Evolutionary conservation across 2,888 invertebrate genomes (phyloP).

Genomic region (Aporophyla nigra): DNA sequence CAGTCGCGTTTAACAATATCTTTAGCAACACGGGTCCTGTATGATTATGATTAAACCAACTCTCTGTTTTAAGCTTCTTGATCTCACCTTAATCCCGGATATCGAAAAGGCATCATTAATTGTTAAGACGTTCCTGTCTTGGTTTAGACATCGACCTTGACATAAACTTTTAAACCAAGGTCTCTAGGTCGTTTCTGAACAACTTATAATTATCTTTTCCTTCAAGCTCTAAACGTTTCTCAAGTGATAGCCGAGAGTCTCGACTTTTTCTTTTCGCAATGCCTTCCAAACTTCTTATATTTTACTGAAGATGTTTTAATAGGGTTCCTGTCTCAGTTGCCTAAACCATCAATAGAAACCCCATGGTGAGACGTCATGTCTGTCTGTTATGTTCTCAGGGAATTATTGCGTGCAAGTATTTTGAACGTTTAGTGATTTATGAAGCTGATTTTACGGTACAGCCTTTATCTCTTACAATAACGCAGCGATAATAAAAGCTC

Average conservation of each 20-base stretch:
- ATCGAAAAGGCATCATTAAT: not conserved
- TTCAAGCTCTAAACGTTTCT: not conserved
- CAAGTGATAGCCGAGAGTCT: not conserved
- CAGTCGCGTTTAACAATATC: not conserved
- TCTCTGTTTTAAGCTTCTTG: not conserved
- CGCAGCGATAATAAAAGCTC: constrained; percentile 43
- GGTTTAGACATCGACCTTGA: not conserved
- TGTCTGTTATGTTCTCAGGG: not conserved
- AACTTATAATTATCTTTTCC: not conserved
- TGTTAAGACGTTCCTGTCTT: not conserved
- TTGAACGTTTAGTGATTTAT: constrained; percentile 19
- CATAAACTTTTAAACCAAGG: not conserved
- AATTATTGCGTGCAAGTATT: not conserved
- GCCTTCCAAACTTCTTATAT: not conserved
- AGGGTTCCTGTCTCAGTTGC: not conserved
- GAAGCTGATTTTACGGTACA: not conserved
- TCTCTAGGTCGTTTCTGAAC: not conserved
- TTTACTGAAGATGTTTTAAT: not conserved
- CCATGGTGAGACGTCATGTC: not conserved
- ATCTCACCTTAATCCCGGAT: not conserved
- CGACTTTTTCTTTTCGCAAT: constrained; percentile 2
- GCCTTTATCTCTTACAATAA: constrained; percentile 9
- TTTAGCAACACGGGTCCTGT: not conserved
- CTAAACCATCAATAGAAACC: not conserved
- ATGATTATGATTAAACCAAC: not conserved